phyloP scores from a whole-genome alignment of 2,113 vertebrate genomes.

The Regulus satrapa region DNA sequence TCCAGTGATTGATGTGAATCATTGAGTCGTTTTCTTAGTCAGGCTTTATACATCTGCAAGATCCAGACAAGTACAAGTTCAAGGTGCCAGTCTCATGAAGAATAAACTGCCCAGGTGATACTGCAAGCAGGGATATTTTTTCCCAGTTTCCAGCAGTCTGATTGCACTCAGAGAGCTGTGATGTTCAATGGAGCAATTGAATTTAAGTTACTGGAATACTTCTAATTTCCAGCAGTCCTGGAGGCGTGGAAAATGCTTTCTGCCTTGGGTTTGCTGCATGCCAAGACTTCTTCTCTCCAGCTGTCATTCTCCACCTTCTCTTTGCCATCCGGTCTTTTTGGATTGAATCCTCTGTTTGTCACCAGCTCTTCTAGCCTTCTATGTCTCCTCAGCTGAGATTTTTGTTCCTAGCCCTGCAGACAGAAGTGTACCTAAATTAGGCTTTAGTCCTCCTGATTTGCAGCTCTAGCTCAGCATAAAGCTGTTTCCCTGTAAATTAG shows the following conservation, averaged over 20 bases:
- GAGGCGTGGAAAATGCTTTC: neutral
- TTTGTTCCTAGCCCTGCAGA: neutral
- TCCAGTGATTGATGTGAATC: neutral
- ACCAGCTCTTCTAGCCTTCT: neutral
- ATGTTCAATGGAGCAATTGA: neutral
- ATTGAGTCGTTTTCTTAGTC: neutral
- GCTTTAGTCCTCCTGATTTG: neutral
- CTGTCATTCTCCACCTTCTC: constrained; percentile 15
- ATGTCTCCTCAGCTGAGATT: neutral
- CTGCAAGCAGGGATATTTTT: neutral
- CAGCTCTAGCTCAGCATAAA: neutral
- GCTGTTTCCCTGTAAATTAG: neutral
- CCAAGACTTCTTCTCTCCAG: constrained; percentile 1
- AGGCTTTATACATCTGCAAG: neutral
- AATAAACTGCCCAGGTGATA: neutral
- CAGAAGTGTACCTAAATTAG: neutral
- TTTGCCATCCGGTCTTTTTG: neutral
- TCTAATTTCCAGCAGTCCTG: neutral
- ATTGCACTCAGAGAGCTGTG: neutral
- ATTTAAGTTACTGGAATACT: neutral
- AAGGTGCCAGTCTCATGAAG: neutral
- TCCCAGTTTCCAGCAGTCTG: neutral
- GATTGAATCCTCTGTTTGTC: neutral
- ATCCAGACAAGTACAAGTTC: neutral
- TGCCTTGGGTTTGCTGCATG: constrained; percentile 12